Percentiles rank a stretch among this genome's conserved stretches.
Conservation (phyloP, 2,797 vertebrate species). For the Sebastes steindachneri region DNA sequence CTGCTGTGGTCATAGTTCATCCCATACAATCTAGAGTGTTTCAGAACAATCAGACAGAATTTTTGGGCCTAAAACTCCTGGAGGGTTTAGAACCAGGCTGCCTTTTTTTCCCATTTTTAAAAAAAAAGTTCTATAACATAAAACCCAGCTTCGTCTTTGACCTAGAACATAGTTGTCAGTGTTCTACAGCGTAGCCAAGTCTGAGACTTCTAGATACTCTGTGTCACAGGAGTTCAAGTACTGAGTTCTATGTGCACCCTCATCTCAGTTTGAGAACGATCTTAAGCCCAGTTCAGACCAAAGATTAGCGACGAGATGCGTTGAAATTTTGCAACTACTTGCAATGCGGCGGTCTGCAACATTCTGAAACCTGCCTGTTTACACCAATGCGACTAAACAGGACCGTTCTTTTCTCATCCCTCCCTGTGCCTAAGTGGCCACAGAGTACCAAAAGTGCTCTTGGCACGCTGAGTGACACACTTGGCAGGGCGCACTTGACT, state of each 20-base stretch:
- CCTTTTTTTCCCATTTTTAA: background rate
- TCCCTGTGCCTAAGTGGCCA: background rate
- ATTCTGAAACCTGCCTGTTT: background rate
- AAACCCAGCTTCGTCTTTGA: constrained; percentile 28
- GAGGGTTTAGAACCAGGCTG: constrained; percentile 58
- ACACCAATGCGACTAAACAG: background rate
- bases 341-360: background rate
- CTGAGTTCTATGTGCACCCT: background rate
- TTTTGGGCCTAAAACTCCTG: constrained; percentile 49
- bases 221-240: constrained; percentile 16
- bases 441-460: too few species aligned
- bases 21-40: constrained; percentile 5
- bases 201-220: constrained; percentile 11
- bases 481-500: background rate
- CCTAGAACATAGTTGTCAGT: constrained; percentile 36
- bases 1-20: constrained; percentile 7
- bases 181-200: constrained; percentile 28
- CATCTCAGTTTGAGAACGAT: background rate
- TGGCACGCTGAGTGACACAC: too few species aligned
- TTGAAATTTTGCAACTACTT: background rate
- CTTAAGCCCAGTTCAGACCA: background rate
- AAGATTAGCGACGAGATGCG: background rate
- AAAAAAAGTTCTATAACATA: constrained; percentile 21
- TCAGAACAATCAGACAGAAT: constrained; percentile 12
- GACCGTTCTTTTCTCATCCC: background rate